A percentile compares a stretch with the other conserved stretches of the same genome.
These are phyloP conservation scores for Diuraphis noxia DNA, from an alignment of 1,140 invertebrate genomes.

Conservation along the genomic window DNA sequence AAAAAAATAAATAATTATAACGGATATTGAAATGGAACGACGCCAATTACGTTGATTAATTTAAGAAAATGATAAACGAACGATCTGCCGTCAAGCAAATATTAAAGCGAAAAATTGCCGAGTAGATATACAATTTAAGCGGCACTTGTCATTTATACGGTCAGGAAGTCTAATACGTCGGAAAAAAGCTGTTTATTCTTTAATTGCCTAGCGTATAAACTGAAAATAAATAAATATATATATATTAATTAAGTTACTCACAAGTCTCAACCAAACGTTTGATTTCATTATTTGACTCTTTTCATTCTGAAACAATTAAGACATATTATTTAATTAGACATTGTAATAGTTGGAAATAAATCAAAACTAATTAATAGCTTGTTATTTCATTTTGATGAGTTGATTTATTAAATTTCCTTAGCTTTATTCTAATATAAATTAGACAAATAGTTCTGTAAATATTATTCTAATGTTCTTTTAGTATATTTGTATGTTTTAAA, in stretches of 20 bases:
- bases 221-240: background rate
- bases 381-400: too few relatives aligned
- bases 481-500: background rate
- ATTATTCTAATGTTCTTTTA: background rate
- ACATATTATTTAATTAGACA: conserved; percentile 38
- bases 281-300: conserved; percentile 99
- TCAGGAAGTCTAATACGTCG: background rate
- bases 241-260: conserved; percentile 61
- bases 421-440: background rate
- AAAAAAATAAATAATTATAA: background rate
- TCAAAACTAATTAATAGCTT: too few relatives aligned
- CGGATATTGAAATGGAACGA: background rate
- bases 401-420: background rate
- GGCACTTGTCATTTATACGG: background rate
- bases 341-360: background rate
- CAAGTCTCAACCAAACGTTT: conserved; percentile 95
- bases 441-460: background rate
- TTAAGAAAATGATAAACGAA: conserved; percentile 31
- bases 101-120: background rate
- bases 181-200: background rate
- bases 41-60: conserved; percentile 23
- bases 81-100: background rate
- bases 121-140: background rate
- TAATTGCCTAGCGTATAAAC: background rate
- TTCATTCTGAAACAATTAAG: conserved; percentile 81